Conservation (phyloP, 2,888 invertebrate species). For the Mythimna albipuncta region DNA sequence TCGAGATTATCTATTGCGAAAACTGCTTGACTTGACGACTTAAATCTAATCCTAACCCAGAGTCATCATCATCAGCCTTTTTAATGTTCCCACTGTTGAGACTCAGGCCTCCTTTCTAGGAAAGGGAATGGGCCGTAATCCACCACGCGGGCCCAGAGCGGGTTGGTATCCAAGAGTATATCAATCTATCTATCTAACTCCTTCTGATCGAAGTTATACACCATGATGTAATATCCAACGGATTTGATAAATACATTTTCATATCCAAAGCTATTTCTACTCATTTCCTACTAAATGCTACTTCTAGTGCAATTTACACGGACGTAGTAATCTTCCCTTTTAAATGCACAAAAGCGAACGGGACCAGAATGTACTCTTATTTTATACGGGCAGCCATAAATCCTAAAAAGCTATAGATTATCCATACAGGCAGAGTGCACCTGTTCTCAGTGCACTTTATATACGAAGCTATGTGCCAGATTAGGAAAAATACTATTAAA, state of each 20-base stretch:
- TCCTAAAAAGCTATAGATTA: slow-evolving; percentile 65
- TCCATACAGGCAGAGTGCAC: slow-evolving; percentile 62
- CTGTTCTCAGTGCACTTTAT: slow-evolving; percentile 63
- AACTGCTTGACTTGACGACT: neutral
- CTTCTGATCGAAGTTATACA: neutral
- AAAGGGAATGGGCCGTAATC: too few species aligned
- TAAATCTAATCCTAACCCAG: slow-evolving; percentile 4
- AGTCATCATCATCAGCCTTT: too few species aligned
- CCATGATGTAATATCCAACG: slow-evolving; percentile 3
- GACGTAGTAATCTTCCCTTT: slow-evolving; percentile 47
- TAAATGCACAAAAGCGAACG: slow-evolving; percentile 54
- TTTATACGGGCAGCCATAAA: slow-evolving; percentile 61
- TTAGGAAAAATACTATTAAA: slow-evolving; percentile 57
- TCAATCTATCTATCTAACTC: too few species aligned
- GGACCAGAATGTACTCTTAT: slow-evolving; percentile 57
- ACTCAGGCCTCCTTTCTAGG: too few species aligned
- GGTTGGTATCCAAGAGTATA: too few species aligned
- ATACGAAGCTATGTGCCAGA: slow-evolving; percentile 52
- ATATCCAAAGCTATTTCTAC: slow-evolving; percentile 28
- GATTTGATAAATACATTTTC: slow-evolving; percentile 17
- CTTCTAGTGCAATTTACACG: slow-evolving; percentile 23
- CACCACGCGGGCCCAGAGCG: too few species aligned
- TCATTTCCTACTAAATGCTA: slow-evolving; percentile 16
- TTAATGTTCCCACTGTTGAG: too few species aligned
- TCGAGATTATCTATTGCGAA: slow-evolving; percentile 2